Evolutionary conservation across 2,797 vertebrate genomes (phyloP).

Genomic region (Poeciliopsis paucimaculata): DNA sequence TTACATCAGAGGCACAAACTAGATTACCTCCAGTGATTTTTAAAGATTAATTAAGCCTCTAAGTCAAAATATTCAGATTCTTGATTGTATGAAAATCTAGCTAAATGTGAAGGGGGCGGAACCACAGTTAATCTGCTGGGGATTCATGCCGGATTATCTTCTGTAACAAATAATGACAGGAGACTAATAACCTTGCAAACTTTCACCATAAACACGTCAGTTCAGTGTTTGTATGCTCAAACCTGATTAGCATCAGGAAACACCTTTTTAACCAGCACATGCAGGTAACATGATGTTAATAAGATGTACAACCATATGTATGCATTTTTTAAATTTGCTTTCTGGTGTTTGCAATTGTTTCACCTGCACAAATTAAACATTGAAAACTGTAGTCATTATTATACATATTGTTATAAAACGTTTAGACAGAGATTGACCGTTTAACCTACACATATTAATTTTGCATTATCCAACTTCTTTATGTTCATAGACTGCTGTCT

Average conservation of each 20-base stretch:
- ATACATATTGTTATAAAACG: not conserved
- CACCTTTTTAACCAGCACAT: conserved; percentile 13
- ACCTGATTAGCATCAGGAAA: conserved; percentile 1
- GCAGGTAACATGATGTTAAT: not conserved
- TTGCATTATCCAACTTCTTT: not conserved
- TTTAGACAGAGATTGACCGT: not conserved
- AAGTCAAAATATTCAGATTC: conserved; percentile 93
- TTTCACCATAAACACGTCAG: conserved; percentile 22
- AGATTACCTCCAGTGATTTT: conserved; percentile 94
- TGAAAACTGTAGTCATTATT: not conserved
- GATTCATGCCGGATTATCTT: conserved; percentile 11
- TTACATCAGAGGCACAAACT: conserved; percentile 88
- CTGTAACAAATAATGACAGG: conserved; percentile 84
- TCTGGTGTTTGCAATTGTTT: not conserved
- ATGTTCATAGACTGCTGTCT: not conserved
- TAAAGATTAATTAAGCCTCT: conserved; percentile 96
- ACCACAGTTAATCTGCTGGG: not conserved
- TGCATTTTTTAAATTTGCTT: not conserved
- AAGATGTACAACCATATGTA: not conserved
- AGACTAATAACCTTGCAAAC: conserved; percentile 84
- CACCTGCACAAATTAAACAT: not conserved
- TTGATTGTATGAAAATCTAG: conserved; percentile 86
- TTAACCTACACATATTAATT: not conserved
- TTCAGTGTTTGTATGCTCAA: conserved; percentile 11
- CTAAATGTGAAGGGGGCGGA: conserved; percentile 20